These are phyloP conservation scores for Diadegma fenestrale DNA, from an alignment of 2,888 invertebrate species.

Conservation along the genomic window DNA sequence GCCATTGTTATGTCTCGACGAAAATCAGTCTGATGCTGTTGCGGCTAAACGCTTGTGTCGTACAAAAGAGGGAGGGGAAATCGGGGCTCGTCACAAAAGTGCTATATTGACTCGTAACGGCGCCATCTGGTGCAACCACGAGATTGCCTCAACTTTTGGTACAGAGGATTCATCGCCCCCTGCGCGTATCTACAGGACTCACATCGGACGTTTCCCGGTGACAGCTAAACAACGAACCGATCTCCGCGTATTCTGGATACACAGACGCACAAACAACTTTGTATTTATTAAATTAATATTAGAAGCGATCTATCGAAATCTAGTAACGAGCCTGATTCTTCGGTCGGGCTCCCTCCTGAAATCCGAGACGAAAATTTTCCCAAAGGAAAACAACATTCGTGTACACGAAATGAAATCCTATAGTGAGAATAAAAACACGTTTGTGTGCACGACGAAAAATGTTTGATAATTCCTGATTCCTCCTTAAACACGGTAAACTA, in stretches of 20 bases:
- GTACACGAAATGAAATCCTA: constrained; percentile 7
- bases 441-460: not conserved
- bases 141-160: constrained; percentile 46
- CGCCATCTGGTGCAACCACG: constrained; percentile 80
- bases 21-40: constrained; percentile 47
- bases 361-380: not conserved
- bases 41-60: constrained; percentile 58
- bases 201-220: constrained; percentile 44
- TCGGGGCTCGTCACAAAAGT: constrained; percentile 75
- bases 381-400: constrained; percentile 7
- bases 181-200: constrained; percentile 23
- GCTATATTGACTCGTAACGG: constrained; percentile 81
- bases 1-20: constrained; percentile 20
- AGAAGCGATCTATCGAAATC: constrained; percentile 78
- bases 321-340: constrained; percentile 81
- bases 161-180: constrained; percentile 61
- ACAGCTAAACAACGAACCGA: constrained; percentile 54
- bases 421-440: not conserved
- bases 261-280: constrained; percentile 62
- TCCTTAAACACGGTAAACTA: no score
- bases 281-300: constrained; percentile 83
- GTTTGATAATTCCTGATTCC: no score
- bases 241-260: constrained; percentile 15
- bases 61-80: constrained; percentile 62
- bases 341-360: constrained; percentile 47